These are phyloP conservation scores for Erebia palarica DNA, from an alignment of 2,888 invertebrate genomes.

Conservation along the genomic window DNA sequence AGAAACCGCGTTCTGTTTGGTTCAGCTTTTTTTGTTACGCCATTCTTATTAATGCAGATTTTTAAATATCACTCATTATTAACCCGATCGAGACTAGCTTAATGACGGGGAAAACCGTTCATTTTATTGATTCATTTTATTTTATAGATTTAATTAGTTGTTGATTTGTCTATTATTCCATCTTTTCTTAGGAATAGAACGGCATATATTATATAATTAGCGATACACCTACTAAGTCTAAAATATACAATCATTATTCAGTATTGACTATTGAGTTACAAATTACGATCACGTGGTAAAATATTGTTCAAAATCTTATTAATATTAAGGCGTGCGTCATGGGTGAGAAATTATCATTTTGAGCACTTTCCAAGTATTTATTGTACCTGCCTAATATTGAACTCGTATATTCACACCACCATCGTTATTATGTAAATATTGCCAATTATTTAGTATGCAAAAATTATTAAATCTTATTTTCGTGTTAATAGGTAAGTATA, in stretches of 20 bases:
- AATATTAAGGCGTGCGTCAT: no score
- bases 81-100: constrained; percentile 36
- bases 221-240: no score
- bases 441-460: neutral
- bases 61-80: constrained; percentile 42
- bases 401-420: neutral
- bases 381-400: neutral
- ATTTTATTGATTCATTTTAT: constrained; percentile 23
- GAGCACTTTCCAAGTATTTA: neutral
- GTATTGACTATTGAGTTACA: no score
- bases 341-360: neutral
- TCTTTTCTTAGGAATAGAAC: no score
- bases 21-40: constrained; percentile 30
- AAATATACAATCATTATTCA: no score
- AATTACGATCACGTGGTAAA: no score
- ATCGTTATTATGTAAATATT: neutral
- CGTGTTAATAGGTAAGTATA: neutral
- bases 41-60: constrained; percentile 43
- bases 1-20: neutral
- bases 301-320: no score
- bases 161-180: neutral
- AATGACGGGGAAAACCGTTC: constrained; percentile 38
- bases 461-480: neutral
- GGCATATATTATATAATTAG: no score
- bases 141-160: neutral